Evolutionary conservation across 2,113 vertebrate genomes (phyloP), one percentile per base, ranked within the genome.

Genomic region (Bubo scandiacus): DNA sequence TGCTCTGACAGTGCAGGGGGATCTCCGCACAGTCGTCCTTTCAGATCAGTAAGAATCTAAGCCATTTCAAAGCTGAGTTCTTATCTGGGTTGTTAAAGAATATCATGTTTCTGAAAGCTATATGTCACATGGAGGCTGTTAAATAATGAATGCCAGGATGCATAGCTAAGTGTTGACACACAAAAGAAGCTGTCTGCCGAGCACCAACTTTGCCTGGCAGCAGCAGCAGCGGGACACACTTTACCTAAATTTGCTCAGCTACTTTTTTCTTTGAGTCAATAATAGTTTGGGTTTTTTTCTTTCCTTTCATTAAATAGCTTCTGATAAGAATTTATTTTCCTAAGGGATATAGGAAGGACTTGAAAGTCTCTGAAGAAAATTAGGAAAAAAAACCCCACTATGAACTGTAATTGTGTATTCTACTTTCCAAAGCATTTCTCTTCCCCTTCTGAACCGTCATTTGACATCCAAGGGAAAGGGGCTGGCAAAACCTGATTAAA

Each of bases 111-210:
- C 87, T 93, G 78, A 92, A 82, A 94, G 81, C 73, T 59, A 0
- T 11, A 20, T 68, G 85, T 72, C 75, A 81, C 86, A n/a, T 34
- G 40, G 67, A 86, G 78, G 20, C 75, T 97, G 90, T 45, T 96
- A 79, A 91, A 92, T 94, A 94, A 92, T 89, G 71, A 81, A 86
- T 81, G 73, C 23, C 84, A 81, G 47, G 61, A 38, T 81, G 91
- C 86, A 72, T 30, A 75, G 78, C 61, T 75, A 61, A 88, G 68
- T 90, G 81, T 52, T 95, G 81, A 72, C 62, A 57, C 13, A 45
- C 1, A 3, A 87, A 87, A 84, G 47, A 42, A 84, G 47, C 65
- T 92, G 10, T 70, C 25, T 86, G 66, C 38, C 63, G 61, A 67
- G 83, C n/a, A 70, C 23, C 61, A 45, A 0, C 70, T 72, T 47